Base-by-base conservation (phyloP, 2,113 vertebrate species). In the Actenoides lindsayi region DNA sequence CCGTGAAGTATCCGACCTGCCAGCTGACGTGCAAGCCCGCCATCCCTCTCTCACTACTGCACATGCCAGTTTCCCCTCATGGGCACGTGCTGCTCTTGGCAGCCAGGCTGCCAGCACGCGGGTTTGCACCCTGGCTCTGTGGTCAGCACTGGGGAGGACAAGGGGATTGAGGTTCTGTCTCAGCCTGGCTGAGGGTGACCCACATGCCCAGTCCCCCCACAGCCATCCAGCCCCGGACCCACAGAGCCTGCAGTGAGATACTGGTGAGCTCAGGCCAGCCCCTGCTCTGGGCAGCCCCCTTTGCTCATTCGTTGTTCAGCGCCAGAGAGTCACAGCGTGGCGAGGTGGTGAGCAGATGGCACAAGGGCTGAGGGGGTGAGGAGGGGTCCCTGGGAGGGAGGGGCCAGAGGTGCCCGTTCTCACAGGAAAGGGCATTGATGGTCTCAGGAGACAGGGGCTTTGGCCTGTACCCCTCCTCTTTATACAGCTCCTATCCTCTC, bases 51-150 rank as follows among this genome's bases (percentile, higher is more conserved):
- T 44, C 2, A 1, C 20, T 59, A 11, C 10, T 59, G 54, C 87
- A 24, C 3, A 5, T 20, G 4, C 44, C 37, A 0, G 3, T 19
- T 27, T 5, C 13, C 33, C 13, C 63, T 42, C 1, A 0, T 62
- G 4, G 8, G 50, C 39, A 13, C 6, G 1, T 1, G 41, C 39
- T 0, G 0, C 3, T 63, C 42, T 14, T 28, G 28, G 59, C 53
- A 50, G 56, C 31, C 0, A 1, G 31, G 35, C n/a, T 50, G 25
- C 50, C 37, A 16, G 25, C 2, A 6, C 51, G 35, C 0, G 0
- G 37, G 51, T 51, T 83, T 68, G 10, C 20, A 13, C 18, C 31
- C 67, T 8, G 2, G 56, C 39, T 76, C 51, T 0, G 0, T 6
- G 53, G 28, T 16, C 9, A 2, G n/a, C 14, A 28, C 41, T 3